Evolutionary conservation across 2,113 vertebrate genomes (phyloP), one percentile per base, ranked within the genome.

Genomic region (Halichoerus grypus): DNA sequence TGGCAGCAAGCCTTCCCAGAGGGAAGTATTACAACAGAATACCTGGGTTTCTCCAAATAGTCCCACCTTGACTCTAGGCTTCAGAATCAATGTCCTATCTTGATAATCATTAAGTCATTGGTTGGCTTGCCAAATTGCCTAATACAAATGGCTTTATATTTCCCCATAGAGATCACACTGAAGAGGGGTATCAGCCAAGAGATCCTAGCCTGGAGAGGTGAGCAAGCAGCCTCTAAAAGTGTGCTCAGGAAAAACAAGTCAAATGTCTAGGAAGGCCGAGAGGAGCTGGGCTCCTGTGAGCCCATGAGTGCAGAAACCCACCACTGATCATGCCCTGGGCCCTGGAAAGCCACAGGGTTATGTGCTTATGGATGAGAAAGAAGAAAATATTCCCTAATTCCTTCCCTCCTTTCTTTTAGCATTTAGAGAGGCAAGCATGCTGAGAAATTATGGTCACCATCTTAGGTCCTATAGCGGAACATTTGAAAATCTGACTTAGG

Each of bases 1-100:
- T 24, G 88, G 11, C 57, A 96, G 49, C 24, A 88, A 91, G 80
- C 24, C 22, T 46, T 93, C n/a, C 57, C 80, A 74, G 91, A 74
- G 42, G 13, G 26, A 76, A 67, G 36, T 36, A 65, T 69, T 71
- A 85, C 42, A 77, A 77, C n/a, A 69, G 76, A 96, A 96, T 94
- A 94, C 36, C 26, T 15, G 28, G 3, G 26, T 94, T 46, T 88
- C 69, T 69, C 76, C 82, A 83, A 77, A 82, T 9, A 55, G 33
- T 69, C 31, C 7, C 21, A 26, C 71, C 5, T 83, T 79, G 81
- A 84, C 21, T 76, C 33, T 24, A 79, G 46, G 33, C 33, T 63
- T 22, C 42, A 80, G 36, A 88, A 91, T 51, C 28, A 82, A 90
- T 57, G 14, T n/a, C 49, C 12, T n/a, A 7, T 28, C 63, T 81